Evolutionary conservation across 2,888 invertebrate genomes (phyloP).

Genomic region (Norana najaformis): DNA sequence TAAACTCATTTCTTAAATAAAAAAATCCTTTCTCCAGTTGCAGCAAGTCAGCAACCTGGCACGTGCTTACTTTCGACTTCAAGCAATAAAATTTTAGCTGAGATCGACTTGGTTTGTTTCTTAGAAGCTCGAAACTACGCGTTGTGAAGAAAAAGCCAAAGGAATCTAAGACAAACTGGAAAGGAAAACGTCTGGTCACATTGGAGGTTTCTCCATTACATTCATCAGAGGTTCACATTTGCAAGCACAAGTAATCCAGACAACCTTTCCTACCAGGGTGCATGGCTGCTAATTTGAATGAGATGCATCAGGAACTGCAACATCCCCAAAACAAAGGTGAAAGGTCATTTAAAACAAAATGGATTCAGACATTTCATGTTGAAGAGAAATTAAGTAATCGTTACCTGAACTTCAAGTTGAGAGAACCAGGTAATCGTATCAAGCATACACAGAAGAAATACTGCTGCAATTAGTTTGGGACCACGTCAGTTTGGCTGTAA

Average conservation of each 20-base stretch:
- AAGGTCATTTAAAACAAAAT: background rate
- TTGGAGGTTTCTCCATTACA: background rate
- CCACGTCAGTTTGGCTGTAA: background rate
- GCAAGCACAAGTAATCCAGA: background rate
- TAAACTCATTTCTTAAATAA: background rate
- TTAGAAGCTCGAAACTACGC: background rate
- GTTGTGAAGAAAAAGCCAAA: background rate
- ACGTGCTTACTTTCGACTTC: background rate
- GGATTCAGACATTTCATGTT: too few relatives aligned
- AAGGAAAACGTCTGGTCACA: too few relatives aligned
- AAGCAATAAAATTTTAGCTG: background rate
- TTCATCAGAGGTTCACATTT: background rate
- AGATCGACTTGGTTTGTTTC: background rate
- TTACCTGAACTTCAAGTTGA: background rate
- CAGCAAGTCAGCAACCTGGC: background rate
- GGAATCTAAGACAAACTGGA: background rate
- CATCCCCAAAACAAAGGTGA: background rate
- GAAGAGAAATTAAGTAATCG: background rate
- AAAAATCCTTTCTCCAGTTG: background rate
- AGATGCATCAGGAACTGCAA: background rate
- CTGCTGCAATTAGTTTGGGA: background rate
- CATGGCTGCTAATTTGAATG: background rate
- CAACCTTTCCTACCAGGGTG: background rate
- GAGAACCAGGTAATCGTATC: background rate
- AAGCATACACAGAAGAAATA: background rate